A percentile compares a stretch with the other conserved stretches of the same genome.
Evolutionary conservation across 2,113 vertebrate genomes (phyloP).

Genomic region (Artemisiospiza belli): DNA sequence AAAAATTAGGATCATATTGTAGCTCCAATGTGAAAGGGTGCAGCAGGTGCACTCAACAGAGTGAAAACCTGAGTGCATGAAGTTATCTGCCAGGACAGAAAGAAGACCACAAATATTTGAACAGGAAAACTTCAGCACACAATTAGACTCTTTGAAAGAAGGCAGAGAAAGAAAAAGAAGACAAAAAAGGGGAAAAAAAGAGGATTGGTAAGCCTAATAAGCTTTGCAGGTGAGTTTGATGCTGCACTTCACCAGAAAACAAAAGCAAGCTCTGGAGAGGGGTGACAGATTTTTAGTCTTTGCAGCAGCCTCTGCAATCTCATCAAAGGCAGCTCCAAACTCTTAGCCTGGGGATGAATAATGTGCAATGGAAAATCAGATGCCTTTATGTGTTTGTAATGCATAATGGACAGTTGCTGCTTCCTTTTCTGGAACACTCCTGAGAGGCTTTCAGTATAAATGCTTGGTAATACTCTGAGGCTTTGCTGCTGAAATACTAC

Average conservation of each 20-base stretch:
- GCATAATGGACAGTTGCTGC: slow-evolving; percentile 1
- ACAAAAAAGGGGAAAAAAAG: neutral
- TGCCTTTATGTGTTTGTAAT: slow-evolving; percentile 56
- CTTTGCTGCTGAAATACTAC: neutral
- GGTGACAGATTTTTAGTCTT: neutral
- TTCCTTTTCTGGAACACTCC: slow-evolving; percentile 71
- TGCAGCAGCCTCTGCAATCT: neutral
- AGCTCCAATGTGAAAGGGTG: neutral
- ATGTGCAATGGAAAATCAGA: slow-evolving; percentile 23
- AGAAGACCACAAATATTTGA: neutral
- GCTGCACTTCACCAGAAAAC: neutral
- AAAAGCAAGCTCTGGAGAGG: neutral
- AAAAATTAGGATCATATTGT: neutral
- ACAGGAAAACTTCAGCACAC: neutral
- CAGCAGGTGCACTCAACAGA: too few species aligned
- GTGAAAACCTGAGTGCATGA: neutral
- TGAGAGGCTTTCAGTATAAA: slow-evolving; percentile 36
- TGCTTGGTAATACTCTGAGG: neutral
- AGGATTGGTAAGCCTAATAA: neutral
- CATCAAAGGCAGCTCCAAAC: neutral
- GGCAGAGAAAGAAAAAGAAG: neutral
- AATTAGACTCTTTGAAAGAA: neutral
- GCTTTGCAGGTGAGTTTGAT: neutral
- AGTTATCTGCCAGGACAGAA: neutral
- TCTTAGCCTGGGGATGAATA: neutral